phyloP scores from a whole-genome alignment of 2,888 invertebrate species.

The Thera britannica region DNA sequence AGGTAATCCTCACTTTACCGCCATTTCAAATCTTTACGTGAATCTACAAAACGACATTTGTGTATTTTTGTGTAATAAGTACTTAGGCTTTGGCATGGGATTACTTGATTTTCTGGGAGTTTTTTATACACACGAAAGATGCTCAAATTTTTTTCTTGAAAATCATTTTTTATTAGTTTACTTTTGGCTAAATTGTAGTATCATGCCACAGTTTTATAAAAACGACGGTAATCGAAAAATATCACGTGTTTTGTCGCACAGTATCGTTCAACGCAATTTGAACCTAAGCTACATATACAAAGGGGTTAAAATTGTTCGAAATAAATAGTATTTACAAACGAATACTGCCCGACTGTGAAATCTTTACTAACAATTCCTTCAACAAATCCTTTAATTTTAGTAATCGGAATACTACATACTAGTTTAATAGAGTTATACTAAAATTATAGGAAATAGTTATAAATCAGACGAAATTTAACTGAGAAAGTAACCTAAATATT shows the following conservation, averaged over 20 bases:
- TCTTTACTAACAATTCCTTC: constrained; percentile 57
- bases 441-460: background rate
- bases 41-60: too few relatives aligned
- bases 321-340: constrained; percentile 71
- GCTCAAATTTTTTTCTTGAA: too few relatives aligned
- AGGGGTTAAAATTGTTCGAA: constrained; percentile 50
- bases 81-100: too few relatives aligned
- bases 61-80: too few relatives aligned
- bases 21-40: too few relatives aligned
- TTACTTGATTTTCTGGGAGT: too few relatives aligned
- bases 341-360: constrained; percentile 55
- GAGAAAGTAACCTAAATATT: background rate
- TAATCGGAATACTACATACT: constrained; percentile 31
- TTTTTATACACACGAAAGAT: too few relatives aligned
- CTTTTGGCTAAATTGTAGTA: background rate
- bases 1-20: too few relatives aligned
- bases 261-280: constrained; percentile 42
- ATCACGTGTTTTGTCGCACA: constrained; percentile 57
- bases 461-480: constrained; percentile 3
- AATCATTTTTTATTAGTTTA: too few relatives aligned
- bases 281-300: constrained; percentile 47
- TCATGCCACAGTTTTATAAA: constrained; percentile 42
- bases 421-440: constrained; percentile 5
- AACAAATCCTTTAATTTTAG: constrained; percentile 65
- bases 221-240: constrained; percentile 65